Percentiles rank a stretch among this genome's conserved stretches.
These are phyloP conservation scores for Meriones unguiculatus DNA, from an alignment of 2,113 vertebrate species.

Conservation along the genomic window DNA sequence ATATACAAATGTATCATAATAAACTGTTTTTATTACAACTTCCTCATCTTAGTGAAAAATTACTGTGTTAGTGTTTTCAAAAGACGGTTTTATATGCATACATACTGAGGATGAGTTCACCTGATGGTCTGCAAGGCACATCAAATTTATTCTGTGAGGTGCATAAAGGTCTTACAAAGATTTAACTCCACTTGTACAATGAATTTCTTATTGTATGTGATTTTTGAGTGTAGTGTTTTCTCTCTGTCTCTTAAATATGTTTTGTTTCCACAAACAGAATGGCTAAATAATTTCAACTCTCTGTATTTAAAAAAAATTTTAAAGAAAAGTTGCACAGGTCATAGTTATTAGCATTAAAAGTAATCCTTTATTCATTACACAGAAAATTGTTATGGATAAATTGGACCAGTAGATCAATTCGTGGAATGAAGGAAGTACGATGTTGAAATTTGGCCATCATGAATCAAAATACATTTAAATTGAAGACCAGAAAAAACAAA, in stretches of 20 bases:
- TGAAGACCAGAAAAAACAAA: slow-evolving; percentile 29
- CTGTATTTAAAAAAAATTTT: slow-evolving; percentile 80
- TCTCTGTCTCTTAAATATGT: slow-evolving; percentile 76
- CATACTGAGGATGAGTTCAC: slow-evolving; percentile 81
- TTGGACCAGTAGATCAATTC: slow-evolving; percentile 18
- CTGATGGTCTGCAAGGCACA: slow-evolving; percentile 87
- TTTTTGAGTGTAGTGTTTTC: slow-evolving; percentile 82
- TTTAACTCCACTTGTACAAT: slow-evolving; percentile 89
- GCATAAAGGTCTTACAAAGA: slow-evolving; percentile 90
- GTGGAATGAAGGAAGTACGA: neutral
- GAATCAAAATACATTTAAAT: slow-evolving; percentile 3
- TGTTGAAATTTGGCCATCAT: neutral
- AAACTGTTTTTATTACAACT: slow-evolving; percentile 79
- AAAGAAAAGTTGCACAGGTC: slow-evolving; percentile 74
- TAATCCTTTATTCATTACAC: slow-evolving; percentile 61
- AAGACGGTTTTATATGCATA: slow-evolving; percentile 82
- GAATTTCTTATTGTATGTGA: slow-evolving; percentile 88
- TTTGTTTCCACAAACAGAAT: slow-evolving; percentile 82
- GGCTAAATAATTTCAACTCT: slow-evolving; percentile 82
- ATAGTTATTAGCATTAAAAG: slow-evolving; percentile 77
- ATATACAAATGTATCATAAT: slow-evolving; percentile 83
- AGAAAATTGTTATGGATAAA: slow-evolving; percentile 69
- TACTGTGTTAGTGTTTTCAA: slow-evolving; percentile 75
- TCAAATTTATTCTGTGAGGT: slow-evolving; percentile 87
- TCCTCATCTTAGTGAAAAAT: slow-evolving; percentile 86